Base-by-base conservation (phyloP, 2,888 invertebrate species). In the Pemphredon lugubris region DNA sequence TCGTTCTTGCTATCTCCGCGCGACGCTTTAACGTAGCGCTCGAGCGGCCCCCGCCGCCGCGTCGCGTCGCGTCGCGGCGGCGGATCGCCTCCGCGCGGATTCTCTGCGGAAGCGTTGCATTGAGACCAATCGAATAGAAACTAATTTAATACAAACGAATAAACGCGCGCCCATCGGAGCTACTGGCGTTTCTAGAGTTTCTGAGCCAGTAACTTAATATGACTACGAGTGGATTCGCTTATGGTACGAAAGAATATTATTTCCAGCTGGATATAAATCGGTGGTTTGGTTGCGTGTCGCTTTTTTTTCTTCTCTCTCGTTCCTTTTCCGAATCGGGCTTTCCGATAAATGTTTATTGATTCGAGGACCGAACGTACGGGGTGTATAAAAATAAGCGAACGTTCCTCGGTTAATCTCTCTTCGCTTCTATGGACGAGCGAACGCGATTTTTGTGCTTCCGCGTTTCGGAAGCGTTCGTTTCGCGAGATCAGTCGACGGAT, bases 61-160 rank as follows among this genome's bases (percentile, higher is more conserved):
- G n/a, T n/a, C n/a, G n/a, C n/a, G n/a, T n/a, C n/a, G n/a, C n/a
- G 26, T 45, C 61, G 60, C 61, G 54, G 59, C 65, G 55, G 68
- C 40, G 57, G 64, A 58, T 53, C 47, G 48, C 50, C 48, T 48
- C 48, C 57, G 32, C 57, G 21, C 42, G 47, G 60, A 71, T 71
- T 75, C 78, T 70, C 74, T 63, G 57, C 76, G 79, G 76, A 79
- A 76, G 76, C 76, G 73, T 79, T 79, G 76, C 79, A 74, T 79
- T 71, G 69, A 79, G 74, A 74, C 74, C 76, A 73, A 79, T 79
- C 79, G 79, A 79, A 79, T 79, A 71, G 79, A 79, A 78, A 79
- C 65, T 78, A 78, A 76, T 78, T 68, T 64, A 68, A 73, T 71
- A 61, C 68, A 57, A 73, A 65, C 57, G 59, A 54, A 70, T 42